These are phyloP conservation scores for Eleginops maclovinus DNA, from an alignment of 2,113 vertebrate genomes.

Conservation along the genomic window DNA sequence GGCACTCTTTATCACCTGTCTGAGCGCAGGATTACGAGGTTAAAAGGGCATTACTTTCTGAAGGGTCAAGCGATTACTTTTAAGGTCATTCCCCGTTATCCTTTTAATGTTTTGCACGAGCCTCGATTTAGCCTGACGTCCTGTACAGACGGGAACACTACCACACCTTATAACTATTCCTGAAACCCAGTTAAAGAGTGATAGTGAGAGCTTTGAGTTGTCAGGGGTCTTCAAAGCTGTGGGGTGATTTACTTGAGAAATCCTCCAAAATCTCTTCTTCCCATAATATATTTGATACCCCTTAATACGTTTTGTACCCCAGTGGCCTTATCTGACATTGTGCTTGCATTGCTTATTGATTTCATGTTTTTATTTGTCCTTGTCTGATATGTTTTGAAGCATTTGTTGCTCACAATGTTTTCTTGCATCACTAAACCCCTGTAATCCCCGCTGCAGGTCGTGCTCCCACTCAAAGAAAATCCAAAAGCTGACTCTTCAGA, in stretches of 20 bases:
- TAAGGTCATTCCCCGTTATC: slow-evolving; percentile 18
- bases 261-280: slow-evolving; percentile 5
- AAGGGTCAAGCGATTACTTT: neutral
- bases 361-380: neutral
- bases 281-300: neutral
- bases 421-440: neutral
- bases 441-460: neutral
- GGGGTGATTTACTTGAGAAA: slow-evolving; percentile 20
- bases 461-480: neutral
- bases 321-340: slow-evolving; percentile 3
- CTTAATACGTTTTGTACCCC: neutral
- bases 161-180: slow-evolving; percentile 16
- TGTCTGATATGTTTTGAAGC: neutral
- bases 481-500: neutral
- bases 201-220: slow-evolving; percentile 17
- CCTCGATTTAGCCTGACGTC: slow-evolving; percentile 20
- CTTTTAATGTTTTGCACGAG: slow-evolving; percentile 13
- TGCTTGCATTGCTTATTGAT: neutral
- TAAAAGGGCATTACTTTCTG: too few species aligned
- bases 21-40: too few species aligned
- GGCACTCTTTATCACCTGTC: too few species aligned
- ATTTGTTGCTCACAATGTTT: neutral
- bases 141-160: neutral
- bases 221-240: slow-evolving; percentile 32
- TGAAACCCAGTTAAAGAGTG: neutral